A percentile compares a stretch with the other conserved stretches of the same genome.
These are phyloP conservation scores for Sander vitreus DNA, from an alignment of 2,113 vertebrate genomes.

Conservation along the genomic window DNA sequence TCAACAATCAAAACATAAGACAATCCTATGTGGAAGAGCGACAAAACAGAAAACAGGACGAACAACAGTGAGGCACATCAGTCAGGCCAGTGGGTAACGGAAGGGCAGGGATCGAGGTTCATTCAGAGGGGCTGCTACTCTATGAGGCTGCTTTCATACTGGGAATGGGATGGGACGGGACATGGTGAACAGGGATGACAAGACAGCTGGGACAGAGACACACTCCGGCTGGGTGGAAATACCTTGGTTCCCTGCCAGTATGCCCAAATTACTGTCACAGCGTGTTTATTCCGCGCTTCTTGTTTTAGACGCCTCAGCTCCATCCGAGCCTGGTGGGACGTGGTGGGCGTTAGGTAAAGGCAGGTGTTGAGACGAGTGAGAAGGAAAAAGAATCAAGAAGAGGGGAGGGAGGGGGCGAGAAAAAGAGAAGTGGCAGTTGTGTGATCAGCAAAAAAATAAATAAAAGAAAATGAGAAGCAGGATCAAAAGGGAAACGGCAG, in stretches of 20 bases:
- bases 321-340: constrained; percentile 89
- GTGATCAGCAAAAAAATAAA: constrained; percentile 62
- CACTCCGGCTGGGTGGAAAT: constrained; percentile 82
- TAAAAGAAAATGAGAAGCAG: constrained; percentile 38
- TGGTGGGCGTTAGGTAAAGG: constrained; percentile 78
- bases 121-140: constrained; percentile 30
- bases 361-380: constrained; percentile 52
- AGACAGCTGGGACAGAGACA: constrained; percentile 66
- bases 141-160: neutral
- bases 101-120: neutral
- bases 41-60: constrained; percentile 20
- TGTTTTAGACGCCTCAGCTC: constrained; percentile 97
- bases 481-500: constrained; percentile 48
- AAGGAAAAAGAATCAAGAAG: constrained; percentile 28
- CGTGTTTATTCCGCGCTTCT: constrained; percentile 94
- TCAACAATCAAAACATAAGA: neutral
- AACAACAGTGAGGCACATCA: constrained; percentile 2
- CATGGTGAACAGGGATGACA: constrained; percentile 37
- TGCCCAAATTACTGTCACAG: constrained; percentile 99
- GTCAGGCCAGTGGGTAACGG: neutral
- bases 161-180: constrained; percentile 43
- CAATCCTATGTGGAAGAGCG: neutral
- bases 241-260: constrained; percentile 99
- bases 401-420: neutral
- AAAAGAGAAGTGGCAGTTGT: constrained; percentile 46